Evolutionary conservation across 2,888 invertebrate species (phyloP), one percentile per base, ranked within the genome.

Genomic region (Drosophila merina): DNA sequence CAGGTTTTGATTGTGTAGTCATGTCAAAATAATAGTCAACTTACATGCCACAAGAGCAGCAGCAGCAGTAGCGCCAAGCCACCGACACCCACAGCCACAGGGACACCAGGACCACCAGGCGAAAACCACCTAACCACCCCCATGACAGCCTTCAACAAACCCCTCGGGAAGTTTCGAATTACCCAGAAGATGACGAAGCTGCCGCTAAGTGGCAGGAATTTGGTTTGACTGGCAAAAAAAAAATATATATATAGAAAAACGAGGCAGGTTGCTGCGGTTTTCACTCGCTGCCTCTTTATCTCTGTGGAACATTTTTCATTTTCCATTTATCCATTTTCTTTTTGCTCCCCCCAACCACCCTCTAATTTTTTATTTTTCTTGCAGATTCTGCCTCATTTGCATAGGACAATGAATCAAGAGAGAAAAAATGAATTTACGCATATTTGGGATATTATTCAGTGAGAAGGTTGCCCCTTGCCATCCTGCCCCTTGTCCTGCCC

Each of bases 11-110:
- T 90, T 90, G 85, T 87, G 83, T 86, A 83, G 88, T 84, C 86
- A 88, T 87, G 83, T 89, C 90, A 88, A 84, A 86, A 90, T 88
- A 88, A 89, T 87, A 89, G 90, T 89, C 88, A 89, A 86, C 86
- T 89, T 87, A 89, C 88, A 88, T 88, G 86, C 88, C 88, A 76
- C 86, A 88, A 79, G 64, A 77, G 80, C 69, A 74, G 70, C 72
- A 77, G 80, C 69, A 74, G 70, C 72, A 58, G 77, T 66, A 33
- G 20, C 20, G 64, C 63, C 50, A 51, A n/a, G 25, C 20, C 20
- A 44, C 20, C 20, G 20, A 20, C 20, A 25, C 7, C 60, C 60
- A 38, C 26, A 20, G 20, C 57, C 56, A 49, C 25, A 14, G 6
- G 36, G 4, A n/a, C 12, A 36, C n/a, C 36, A 36, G 36, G 36